phyloP scores from a whole-genome alignment of 2,888 invertebrate genomes.

The Monoplex corrugatus region DNA sequence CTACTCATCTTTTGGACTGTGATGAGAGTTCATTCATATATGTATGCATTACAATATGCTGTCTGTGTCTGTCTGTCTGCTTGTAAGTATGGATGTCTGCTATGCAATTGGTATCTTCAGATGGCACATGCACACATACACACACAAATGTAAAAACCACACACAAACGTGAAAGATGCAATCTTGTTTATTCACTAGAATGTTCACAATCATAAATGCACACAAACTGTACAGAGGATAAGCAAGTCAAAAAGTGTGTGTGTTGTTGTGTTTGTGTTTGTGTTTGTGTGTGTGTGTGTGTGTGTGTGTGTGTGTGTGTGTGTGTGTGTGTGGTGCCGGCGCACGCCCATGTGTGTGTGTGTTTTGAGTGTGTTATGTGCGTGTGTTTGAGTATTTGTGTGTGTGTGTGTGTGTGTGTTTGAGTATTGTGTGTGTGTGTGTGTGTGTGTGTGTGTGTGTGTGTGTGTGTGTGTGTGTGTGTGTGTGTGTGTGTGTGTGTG shows the following conservation, averaged over 20 bases:
- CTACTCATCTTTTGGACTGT: too few species aligned
- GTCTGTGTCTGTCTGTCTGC: too few species aligned
- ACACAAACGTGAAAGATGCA: too few species aligned
- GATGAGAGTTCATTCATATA: too few species aligned
- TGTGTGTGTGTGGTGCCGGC: neutral
- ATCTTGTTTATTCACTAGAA: too few species aligned
- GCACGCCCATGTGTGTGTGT: neutral
- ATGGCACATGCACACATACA: too few species aligned
- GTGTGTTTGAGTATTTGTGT: neutral
- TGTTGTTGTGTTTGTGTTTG: neutral
- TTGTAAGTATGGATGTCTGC: too few species aligned
- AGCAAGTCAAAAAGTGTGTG: neutral
- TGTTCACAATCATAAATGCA: too few species aligned
- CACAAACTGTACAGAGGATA: too few species aligned
- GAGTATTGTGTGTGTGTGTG: neutral
- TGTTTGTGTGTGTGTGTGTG: neutral
- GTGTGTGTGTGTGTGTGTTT: neutral
- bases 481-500: neutral
- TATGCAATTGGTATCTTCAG: too few species aligned
- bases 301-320: neutral
- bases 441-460: slow-evolving; percentile 15
- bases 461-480: neutral
- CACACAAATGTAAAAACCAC: too few species aligned
- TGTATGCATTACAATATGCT: too few species aligned
- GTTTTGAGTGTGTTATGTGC: neutral